Evolutionary conservation across 2,797 vertebrate species (phyloP).

Genomic region (Aplochiton taeniatus): DNA sequence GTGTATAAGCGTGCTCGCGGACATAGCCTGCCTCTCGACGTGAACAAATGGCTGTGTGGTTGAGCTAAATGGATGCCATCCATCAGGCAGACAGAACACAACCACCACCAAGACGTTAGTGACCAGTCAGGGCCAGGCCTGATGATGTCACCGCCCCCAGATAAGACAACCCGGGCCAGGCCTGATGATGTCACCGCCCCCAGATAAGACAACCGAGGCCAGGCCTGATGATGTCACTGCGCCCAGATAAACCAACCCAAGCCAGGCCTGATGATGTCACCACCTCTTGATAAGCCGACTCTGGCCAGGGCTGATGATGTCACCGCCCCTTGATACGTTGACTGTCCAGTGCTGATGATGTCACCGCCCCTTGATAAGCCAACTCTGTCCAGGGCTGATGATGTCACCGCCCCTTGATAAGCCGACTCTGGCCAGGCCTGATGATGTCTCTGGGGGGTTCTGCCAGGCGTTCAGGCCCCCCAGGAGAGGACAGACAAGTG

Average conservation of each 20-base stretch:
- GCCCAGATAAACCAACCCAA: no score
- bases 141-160: neutral
- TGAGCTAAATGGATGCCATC: slow-evolving; percentile 41
- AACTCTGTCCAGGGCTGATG: neutral
- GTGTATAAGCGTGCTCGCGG: slow-evolving; percentile 9
- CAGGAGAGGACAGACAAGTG: neutral
- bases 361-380: no score
- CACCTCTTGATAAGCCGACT: neutral
- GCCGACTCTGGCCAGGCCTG: neutral
- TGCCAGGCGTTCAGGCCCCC: neutral
- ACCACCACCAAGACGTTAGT: slow-evolving; percentile 1
- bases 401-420: neutral
- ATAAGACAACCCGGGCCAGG: neutral
- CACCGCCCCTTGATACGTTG: no score
- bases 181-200: neutral
- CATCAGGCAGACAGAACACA: slow-evolving; percentile 22
- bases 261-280: neutral
- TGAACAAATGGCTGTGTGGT: slow-evolving; percentile 31
- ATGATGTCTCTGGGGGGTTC: neutral
- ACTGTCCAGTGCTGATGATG: neutral
- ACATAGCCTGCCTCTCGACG: slow-evolving; percentile 7
- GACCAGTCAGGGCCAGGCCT: neutral
- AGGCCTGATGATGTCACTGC: neutral
- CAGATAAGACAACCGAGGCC: neutral
- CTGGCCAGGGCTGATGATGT: neutral